phyloP scores from a whole-genome alignment of 2,797 vertebrate species.

The Euphonia xanthogaster region DNA sequence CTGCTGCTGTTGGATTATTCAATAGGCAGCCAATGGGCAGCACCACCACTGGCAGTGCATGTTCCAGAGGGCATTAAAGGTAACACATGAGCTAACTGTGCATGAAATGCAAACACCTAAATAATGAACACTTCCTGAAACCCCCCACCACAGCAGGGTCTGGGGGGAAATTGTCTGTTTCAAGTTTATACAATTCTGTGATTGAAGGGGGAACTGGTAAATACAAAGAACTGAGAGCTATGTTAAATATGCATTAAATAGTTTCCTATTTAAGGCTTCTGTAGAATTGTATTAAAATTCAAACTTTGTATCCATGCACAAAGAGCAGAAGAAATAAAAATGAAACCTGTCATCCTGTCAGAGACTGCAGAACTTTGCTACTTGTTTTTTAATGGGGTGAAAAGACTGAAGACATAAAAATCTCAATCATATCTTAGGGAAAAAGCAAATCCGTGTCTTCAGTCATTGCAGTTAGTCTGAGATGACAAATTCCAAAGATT shows the following conservation, averaged over 20 bases:
- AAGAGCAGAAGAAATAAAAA: background rate
- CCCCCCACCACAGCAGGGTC: background rate
- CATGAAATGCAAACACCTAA: background rate
- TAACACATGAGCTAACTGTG: background rate
- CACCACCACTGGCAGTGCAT: background rate
- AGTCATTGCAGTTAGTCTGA: background rate
- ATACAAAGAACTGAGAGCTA: background rate
- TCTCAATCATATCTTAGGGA: background rate
- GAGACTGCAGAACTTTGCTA: background rate
- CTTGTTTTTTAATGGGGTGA: background rate
- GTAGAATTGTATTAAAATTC: background rate
- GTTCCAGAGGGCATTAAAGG: background rate
- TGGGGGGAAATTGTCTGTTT: accelerated
- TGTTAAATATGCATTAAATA: background rate
- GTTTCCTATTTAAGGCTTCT: background rate
- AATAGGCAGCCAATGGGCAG: background rate
- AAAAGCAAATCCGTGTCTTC: background rate
- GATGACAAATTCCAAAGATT: background rate
- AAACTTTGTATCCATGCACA: background rate
- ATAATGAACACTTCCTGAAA: background rate
- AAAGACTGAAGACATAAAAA: background rate
- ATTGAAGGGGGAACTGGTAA: background rate
- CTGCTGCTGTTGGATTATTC: background rate
- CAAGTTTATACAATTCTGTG: background rate
- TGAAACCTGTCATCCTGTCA: background rate